phyloP scores from a whole-genome alignment of 2,797 vertebrate species.

The Fundulus diaphanus region DNA sequence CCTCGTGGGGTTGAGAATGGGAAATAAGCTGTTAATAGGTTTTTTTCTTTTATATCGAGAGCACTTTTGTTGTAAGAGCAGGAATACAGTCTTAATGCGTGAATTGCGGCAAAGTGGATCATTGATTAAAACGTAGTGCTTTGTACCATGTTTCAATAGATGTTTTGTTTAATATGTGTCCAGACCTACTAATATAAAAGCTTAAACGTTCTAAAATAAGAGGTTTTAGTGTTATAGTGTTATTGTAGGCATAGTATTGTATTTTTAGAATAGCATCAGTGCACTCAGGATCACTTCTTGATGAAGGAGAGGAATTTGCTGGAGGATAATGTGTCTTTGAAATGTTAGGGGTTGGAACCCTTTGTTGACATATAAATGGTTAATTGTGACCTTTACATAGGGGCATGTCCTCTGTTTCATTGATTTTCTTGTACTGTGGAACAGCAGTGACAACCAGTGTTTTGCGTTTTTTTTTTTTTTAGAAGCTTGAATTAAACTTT shows the following conservation, averaged over 20 bases:
- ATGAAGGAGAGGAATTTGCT: background rate
- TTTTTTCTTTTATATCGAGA: slow-evolving; percentile 19
- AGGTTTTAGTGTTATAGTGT: background rate
- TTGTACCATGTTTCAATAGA: background rate
- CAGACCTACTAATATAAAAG: background rate
- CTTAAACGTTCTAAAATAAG: background rate
- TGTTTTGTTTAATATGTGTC: background rate
- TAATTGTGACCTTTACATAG: slow-evolving; percentile 19
- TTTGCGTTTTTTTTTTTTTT: background rate
- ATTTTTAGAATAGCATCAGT: background rate
- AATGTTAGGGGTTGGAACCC: background rate
- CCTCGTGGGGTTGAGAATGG: background rate
- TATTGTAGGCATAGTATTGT: background rate
- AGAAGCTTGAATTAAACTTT: slow-evolving; percentile 2
- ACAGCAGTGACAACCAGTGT: background rate
- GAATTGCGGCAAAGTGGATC: background rate
- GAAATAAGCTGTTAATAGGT: slow-evolving; percentile 24
- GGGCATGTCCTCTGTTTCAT: slow-evolving; percentile 28
- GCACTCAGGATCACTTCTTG: background rate
- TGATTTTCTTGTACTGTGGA: slow-evolving; percentile 21
- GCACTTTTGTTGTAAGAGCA: slow-evolving; percentile 17
- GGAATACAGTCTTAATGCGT: background rate
- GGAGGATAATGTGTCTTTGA: background rate
- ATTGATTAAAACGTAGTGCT: background rate
- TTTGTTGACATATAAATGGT: slow-evolving; percentile 7